These are phyloP conservation scores for Fragum sueziense DNA, from an alignment of 2,888 invertebrate genomes.

Conservation along the genomic window DNA sequence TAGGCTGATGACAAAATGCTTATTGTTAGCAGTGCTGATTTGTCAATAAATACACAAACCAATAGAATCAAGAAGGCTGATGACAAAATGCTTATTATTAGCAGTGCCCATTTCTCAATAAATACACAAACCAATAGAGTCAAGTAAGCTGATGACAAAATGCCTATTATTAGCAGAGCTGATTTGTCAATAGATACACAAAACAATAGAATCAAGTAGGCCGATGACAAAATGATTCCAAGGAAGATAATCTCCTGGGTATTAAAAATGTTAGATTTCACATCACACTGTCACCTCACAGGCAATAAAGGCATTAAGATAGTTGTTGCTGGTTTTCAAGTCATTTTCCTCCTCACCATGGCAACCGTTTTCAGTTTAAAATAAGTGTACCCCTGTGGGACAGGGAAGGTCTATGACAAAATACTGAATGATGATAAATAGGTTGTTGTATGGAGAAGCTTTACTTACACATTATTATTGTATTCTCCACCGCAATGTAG, in stretches of 20 bases:
- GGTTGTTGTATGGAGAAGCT: background rate
- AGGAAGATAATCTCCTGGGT: slow-evolving; percentile 20
- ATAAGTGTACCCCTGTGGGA: slow-evolving; percentile 41
- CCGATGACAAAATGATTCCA: slow-evolving; percentile 1
- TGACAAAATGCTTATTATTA: too few relatives aligned
- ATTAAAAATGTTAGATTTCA: slow-evolving; percentile 33
- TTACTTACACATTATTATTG: background rate
- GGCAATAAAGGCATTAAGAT: slow-evolving; percentile 51
- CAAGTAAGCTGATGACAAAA: too few relatives aligned
- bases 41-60: too few relatives aligned
- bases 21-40: too few relatives aligned
- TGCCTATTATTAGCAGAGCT: too few relatives aligned
- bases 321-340: slow-evolving; percentile 38
- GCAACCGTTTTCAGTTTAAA: slow-evolving; percentile 49
- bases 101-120: too few relatives aligned
- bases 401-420: slow-evolving; percentile 26
- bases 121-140: too few relatives aligned
- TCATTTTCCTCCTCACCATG: slow-evolving; percentile 41
- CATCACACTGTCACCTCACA: slow-evolving; percentile 44
- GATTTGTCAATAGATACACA: background rate
- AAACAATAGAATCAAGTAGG: background rate
- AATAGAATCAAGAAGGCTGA: too few relatives aligned
- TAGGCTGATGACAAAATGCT: too few relatives aligned
- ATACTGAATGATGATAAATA: slow-evolving; percentile 8
- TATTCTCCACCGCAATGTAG: too few relatives aligned